phyloP scores from a whole-genome alignment of 2,888 invertebrate genomes.

The Clistopyga incitator region DNA sequence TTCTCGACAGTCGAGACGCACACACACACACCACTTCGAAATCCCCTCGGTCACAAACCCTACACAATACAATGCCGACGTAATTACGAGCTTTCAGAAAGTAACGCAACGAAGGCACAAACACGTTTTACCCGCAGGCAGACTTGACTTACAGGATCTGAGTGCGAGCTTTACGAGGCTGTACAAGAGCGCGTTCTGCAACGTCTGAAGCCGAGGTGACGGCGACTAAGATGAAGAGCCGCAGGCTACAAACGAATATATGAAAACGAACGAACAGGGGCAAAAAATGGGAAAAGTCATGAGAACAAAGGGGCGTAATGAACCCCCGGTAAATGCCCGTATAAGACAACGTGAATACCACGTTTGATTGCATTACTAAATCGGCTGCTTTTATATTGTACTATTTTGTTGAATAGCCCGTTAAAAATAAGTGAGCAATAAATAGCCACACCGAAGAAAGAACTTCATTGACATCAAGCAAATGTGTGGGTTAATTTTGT shows the following conservation, averaged over 20 bases:
- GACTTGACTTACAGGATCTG: conserved; percentile 18
- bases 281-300: not conserved
- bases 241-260: conserved; percentile 17
- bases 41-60: not conserved
- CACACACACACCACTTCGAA: not conserved
- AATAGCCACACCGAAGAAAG: too few species aligned
- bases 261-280: conserved; percentile 10
- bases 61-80: conserved; percentile 33
- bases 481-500: too few species aligned
- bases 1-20: not conserved
- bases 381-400: not conserved
- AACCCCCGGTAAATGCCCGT: not conserved
- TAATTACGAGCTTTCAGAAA: conserved; percentile 57
- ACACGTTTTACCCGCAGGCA: conserved; percentile 36
- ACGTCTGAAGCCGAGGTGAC: conserved; percentile 7
- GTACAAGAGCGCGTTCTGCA: not conserved
- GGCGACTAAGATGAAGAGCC: conserved; percentile 16
- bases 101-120: conserved; percentile 42
- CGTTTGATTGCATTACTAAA: not conserved
- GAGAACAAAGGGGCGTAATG: not conserved
- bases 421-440: too few species aligned
- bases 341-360: not conserved
- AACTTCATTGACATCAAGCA: too few species aligned
- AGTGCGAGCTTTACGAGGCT: conserved; percentile 32
- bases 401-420: too few species aligned